phyloP scores from a whole-genome alignment of 1,140 invertebrate genomes.

The Hesperophylax magnus region DNA sequence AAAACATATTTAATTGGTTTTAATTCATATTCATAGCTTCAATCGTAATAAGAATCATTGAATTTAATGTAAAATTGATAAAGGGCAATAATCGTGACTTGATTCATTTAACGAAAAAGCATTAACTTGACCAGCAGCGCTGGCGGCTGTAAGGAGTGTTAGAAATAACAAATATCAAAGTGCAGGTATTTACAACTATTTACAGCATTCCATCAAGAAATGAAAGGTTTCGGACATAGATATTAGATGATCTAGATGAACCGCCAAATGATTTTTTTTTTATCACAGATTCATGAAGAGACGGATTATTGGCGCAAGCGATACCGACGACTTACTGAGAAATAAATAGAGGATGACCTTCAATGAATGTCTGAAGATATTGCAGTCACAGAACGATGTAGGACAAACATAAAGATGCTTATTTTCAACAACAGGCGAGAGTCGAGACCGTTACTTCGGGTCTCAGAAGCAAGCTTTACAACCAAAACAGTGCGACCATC shows the following conservation, averaged over 20 bases:
- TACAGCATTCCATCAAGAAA: constrained; percentile 24
- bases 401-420: no score
- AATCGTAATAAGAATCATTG: neutral
- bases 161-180: neutral
- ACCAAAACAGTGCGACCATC: no score
- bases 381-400: no score
- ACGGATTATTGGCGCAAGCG: no score
- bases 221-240: neutral
- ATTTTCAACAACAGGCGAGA: no score
- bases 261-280: no score
- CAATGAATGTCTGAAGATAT: no score
- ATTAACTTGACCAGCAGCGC: neutral
- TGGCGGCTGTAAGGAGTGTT: neutral
- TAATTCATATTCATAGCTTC: neutral
- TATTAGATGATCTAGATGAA: neutral
- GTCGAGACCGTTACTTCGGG: no score
- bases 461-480: no score
- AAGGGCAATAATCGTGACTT: constrained; percentile 1
- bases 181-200: constrained; percentile 27
- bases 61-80: constrained; percentile 10
- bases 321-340: no score
- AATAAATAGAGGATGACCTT: no score
- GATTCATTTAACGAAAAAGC: constrained; percentile 32
- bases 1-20: neutral
- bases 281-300: no score